Evolutionary conservation across 2,113 vertebrate genomes (phyloP), one percentile per base, ranked within the genome.

Genomic region (Arvicanthis niloticus): DNA sequence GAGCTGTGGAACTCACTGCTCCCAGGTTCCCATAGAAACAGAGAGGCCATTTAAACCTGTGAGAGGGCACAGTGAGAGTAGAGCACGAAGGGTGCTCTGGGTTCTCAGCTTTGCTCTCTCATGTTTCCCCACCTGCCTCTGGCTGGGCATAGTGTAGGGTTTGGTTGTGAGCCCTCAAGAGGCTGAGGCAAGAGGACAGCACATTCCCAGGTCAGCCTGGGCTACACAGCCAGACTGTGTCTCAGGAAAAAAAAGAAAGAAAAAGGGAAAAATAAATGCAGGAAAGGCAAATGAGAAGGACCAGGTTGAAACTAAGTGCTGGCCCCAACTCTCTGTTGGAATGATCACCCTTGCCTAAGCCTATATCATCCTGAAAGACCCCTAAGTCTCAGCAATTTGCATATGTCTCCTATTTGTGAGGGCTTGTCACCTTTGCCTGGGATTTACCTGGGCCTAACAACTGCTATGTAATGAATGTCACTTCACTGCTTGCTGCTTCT

Each of bases 11-110:
- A 51, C 87, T 94, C 53, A 62, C 80, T 97, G 92, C 89, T 91
- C 77, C 70, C 77, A 85, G 48, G 82, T 93, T 95, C 92, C 89
- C 90, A 48, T 93, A 73, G 60, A 42, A 80, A 92, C 56, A 45
- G 93, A 82, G 80, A 93, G 94, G 80, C 88, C 65, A 37, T 91
- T 91, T 91, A 77, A 96, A 95, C 94, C 48, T 31, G 95, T 82
- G 70, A 73, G 65, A 82, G 56, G 92, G 34, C 81, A 67, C 10
- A 89, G 48, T 96, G 88, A 95, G 51, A 67, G 31, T 13, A 13
- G 91, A 91, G 37, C n/a, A 84, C 48, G 56, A 73, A 65, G 45
- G 58, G 13, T 34, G 31, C 24, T 78, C 42, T 62, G 40, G 77
- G n/a, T 80, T 78, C 88, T 58, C 31, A 72, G 62, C 82, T 78